Conservation (phyloP, 2,888 invertebrate genomes). For the Pammene fasciana region DNA sequence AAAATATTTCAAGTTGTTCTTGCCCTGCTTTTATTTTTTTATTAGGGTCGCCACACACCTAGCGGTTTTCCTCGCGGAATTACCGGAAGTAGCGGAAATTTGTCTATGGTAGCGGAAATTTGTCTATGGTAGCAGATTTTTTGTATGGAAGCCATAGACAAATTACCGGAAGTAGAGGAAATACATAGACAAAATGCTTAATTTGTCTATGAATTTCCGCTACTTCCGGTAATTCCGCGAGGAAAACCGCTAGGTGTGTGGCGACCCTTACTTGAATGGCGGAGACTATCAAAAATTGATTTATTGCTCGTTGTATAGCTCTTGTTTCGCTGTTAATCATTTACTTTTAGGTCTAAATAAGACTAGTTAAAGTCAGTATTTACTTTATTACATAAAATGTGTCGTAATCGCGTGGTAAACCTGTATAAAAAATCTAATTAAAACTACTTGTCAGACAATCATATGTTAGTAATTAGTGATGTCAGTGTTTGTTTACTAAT, state of each 20-base stretch:
- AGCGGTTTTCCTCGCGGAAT: no score
- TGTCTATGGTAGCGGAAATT: no score
- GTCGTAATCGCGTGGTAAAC: conserved; percentile 40
- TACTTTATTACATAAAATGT: conserved; percentile 34
- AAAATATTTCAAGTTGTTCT: conserved; percentile 37
- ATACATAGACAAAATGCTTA: no score
- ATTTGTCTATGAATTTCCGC: no score
- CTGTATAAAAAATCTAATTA: conserved; percentile 52
- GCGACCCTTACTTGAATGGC: conserved; percentile 39
- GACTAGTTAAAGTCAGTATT: conserved; percentile 3
- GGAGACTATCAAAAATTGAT: conserved; percentile 41
- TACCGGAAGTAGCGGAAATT: no score
- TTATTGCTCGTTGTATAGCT: conserved; percentile 29
- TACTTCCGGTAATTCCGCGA: no score
- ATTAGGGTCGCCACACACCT: no score
- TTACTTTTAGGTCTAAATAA: conserved; percentile 12
- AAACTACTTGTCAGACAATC: conserved; percentile 76
- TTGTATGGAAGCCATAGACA: no score
- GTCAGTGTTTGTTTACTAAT: conserved; percentile 81
- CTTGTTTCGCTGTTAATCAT: conserved; percentile 17
- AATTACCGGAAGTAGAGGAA: no score
- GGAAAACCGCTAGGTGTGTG: no score
- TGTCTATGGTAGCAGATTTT: no score
- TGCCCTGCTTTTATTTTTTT: conserved; percentile 41
- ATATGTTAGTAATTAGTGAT: conserved; percentile 79